Base-by-base conservation (phyloP, 2,797 vertebrate genomes). In the Babyrousa celebensis region DNA sequence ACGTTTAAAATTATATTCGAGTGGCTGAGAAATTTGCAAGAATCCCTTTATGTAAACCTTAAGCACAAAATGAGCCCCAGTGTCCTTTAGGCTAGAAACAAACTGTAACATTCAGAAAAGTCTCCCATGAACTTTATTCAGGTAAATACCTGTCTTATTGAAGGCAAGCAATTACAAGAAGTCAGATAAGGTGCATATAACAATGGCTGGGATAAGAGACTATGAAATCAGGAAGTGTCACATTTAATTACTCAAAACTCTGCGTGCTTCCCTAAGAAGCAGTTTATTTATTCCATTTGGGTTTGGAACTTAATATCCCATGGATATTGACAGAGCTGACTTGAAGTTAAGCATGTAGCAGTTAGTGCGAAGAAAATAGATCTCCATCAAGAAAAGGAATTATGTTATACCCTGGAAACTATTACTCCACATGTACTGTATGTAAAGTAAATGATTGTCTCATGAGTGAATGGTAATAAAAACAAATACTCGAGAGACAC, bases 391-490 rank as follows among this genome's bases (percentile, higher is more conserved):
- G 78, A 62, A 83, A 95, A 84, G 86, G 77, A 95, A 96, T 96
- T 78, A 75, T 67, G 54, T 77, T 83, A 84, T 72, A 89, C 63
- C 25, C 43, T 96, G 82, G 77, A 75, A 97, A 58, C 92, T 86
- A 0, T 97, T 70, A 29, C 36, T 97, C 71, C 95, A 84, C 83
- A 96, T 96, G 62, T 89, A 71, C 0, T 93, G 7, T 93, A 16
- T 97, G 70, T 94, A 95, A 97, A 97, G 83, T 85, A 96, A 96
- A 48, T 94, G 95, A 96, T 97, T 97, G 82, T 97, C 87, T 97
- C 67, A 8, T 95, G 72, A 97, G 94, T 91, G 95, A 97, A 95
- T 84, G 86, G 71, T 90, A 95, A 98, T 97, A 95, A 96, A 98
- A 98, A 86, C 77, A 95, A 97, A 95, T 82, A 83, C 96, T 95